These are phyloP conservation scores for Sussaba pulchella DNA, from an alignment of 2,888 invertebrate genomes.

Conservation along the genomic window DNA sequence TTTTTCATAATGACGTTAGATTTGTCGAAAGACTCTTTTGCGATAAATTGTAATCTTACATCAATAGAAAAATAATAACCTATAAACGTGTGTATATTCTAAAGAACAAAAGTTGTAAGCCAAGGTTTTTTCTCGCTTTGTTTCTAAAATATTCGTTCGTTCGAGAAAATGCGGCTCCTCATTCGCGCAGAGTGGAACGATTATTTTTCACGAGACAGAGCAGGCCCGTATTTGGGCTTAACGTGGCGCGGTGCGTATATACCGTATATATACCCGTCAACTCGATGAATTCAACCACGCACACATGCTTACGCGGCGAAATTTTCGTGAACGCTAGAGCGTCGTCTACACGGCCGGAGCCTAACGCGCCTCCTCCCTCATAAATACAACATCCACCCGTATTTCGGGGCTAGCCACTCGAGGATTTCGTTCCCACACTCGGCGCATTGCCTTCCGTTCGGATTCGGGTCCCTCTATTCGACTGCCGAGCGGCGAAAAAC, in stretches of 20 bases:
- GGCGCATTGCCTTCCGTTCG: constrained; percentile 54
- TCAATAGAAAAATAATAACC: constrained; percentile 31
- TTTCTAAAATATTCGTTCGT: constrained; percentile 46
- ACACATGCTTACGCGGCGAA: constrained; percentile 6
- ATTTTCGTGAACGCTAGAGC: constrained; percentile 50
- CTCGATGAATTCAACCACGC: constrained; percentile 48
- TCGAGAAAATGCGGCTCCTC: constrained; percentile 21
- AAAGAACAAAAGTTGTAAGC: no score
- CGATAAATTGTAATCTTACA: no score
- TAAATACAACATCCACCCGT: constrained; percentile 55
- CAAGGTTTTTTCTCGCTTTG: constrained; percentile 43
- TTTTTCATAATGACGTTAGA: no score
- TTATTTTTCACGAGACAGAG: constrained; percentile 57
- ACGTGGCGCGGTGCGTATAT: background rate
- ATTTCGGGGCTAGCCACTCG: constrained; percentile 41
- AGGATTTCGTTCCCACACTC: constrained; percentile 67
- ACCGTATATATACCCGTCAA: background rate
- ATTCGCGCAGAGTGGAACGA: constrained; percentile 44
- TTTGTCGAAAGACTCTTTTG: no score
- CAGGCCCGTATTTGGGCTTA: constrained; percentile 32
- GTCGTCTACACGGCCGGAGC: constrained; percentile 54
- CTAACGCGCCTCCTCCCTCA: constrained; percentile 63
- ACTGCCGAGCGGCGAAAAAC: constrained; percentile 62
- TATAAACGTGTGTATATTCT: no score
- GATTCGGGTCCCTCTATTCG: constrained; percentile 31